phyloP scores from a whole-genome alignment of 2,113 vertebrate species.

The Loxodonta africana region DNA sequence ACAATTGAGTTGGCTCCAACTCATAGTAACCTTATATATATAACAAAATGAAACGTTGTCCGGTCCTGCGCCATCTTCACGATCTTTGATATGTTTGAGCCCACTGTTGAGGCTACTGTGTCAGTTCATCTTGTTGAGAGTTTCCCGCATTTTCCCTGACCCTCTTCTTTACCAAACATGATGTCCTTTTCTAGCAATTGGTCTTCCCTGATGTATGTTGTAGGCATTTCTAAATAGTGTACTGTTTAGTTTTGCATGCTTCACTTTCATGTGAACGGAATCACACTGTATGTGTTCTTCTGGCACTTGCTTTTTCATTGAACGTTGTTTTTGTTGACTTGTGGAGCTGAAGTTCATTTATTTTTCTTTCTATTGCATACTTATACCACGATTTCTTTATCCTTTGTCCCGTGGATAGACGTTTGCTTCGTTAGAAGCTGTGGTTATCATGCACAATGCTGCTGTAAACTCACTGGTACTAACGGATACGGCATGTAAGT shows the following conservation, averaged over 20 bases:
- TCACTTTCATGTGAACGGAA: neutral
- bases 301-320: neutral
- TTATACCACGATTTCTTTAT: neutral
- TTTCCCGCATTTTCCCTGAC: no score
- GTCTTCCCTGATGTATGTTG: no score
- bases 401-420: neutral
- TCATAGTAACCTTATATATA: no score
- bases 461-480: neutral
- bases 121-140: no score
- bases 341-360: neutral
- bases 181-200: no score
- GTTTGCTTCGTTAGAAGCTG: neutral
- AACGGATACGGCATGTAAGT: neutral
- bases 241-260: neutral
- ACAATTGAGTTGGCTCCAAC: no score
- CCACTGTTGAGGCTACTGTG: no score
- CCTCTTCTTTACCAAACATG: no score
- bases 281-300: neutral
- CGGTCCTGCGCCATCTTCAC: no score
- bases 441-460: neutral
- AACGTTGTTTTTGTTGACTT: neutral
- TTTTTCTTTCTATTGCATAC: neutral
- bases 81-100: no score
- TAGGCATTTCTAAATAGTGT: neutral
- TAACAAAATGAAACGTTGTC: no score